phyloP scores from a whole-genome alignment of 1,140 invertebrate species.

The Leptopilina clavipes region DNA sequence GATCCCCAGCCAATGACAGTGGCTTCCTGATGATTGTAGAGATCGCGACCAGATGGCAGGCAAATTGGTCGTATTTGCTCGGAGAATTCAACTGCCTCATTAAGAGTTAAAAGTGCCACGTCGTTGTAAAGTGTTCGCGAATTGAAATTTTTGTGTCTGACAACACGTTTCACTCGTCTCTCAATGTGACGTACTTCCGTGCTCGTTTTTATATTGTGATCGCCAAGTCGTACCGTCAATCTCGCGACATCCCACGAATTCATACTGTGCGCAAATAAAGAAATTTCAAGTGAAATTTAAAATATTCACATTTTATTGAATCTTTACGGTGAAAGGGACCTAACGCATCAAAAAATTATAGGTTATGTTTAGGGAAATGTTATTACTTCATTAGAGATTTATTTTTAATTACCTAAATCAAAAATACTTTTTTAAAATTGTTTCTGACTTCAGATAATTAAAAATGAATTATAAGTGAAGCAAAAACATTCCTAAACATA shows the following conservation, averaged over 20 bases:
- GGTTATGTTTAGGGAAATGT: too few species aligned
- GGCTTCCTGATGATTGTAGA: constrained; percentile 81
- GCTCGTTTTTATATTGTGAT: constrained; percentile 86
- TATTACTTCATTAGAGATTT: not conserved
- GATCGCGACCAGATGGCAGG: constrained; percentile 79
- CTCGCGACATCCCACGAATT: constrained; percentile 89
- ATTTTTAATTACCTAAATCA: not conserved
- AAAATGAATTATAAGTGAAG: too few species aligned
- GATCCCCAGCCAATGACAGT: constrained; percentile 92
- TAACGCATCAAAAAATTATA: too few species aligned
- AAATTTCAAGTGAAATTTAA: too few species aligned
- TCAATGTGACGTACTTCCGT: constrained; percentile 84
- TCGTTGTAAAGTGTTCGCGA: constrained; percentile 91
- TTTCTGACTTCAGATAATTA: too few species aligned
- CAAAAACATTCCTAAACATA: too few species aligned
- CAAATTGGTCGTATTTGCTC: constrained; percentile 88
- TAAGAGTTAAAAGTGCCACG: constrained; percentile 88
- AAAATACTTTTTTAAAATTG: not conserved
- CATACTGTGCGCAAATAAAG: too few species aligned
- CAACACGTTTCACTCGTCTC: constrained; percentile 85
- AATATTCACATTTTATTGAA: too few species aligned
- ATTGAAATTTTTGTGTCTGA: constrained; percentile 89
- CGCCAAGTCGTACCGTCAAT: constrained; percentile 86
- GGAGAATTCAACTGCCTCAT: constrained; percentile 84
- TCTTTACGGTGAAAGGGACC: too few species aligned